phyloP scores from a whole-genome alignment of 2,797 vertebrate genomes.

The Linurgus olivaceus region DNA sequence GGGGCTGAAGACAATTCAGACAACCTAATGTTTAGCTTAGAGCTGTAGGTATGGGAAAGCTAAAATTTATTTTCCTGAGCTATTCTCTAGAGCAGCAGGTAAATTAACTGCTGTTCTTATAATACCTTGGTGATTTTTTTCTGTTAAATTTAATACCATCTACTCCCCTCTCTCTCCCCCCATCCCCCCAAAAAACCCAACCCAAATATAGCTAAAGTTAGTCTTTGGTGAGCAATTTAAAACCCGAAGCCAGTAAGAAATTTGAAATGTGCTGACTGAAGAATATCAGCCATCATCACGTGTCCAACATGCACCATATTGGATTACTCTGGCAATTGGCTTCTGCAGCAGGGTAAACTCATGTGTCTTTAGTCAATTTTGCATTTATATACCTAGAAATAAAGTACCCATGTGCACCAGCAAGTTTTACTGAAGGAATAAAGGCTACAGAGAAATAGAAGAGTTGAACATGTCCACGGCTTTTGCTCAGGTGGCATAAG shows the following conservation, averaged over 20 bases:
- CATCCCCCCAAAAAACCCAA: accelerated
- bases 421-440: not conserved
- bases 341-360: not conserved
- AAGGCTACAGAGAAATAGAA: not conserved
- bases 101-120: not conserved
- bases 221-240: not conserved
- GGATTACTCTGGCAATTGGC: not conserved
- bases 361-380: not conserved
- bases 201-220: not conserved
- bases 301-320: accelerated
- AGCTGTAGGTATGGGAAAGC: not conserved
- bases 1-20: not conserved
- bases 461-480: not conserved
- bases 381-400: not conserved
- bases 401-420: not conserved
- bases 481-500: not conserved
- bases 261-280: not conserved
- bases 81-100: not conserved
- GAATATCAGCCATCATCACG: not conserved
- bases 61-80: not conserved
- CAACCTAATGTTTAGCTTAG: not conserved
- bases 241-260: not conserved
- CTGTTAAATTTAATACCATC: not conserved
- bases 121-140: not conserved
- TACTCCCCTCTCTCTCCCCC: not conserved